Conservation (phyloP, 2,797 vertebrate genomes). For the Lemur catta region DNA sequence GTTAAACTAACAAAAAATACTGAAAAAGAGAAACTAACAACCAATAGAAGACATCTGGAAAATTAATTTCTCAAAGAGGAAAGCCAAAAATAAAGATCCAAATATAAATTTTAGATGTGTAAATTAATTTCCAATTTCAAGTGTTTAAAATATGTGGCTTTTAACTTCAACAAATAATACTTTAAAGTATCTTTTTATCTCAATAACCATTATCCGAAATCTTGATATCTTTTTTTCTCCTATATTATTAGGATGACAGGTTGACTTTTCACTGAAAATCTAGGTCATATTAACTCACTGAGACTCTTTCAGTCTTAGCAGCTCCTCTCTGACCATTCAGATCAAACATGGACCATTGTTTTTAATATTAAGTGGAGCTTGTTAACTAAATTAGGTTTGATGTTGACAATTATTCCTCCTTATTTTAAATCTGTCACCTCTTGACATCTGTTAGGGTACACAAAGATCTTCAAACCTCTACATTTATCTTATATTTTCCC, state of each 20-base stretch:
- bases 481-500: neutral
- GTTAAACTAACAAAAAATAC: neutral
- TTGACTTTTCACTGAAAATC: neutral
- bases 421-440: neutral
- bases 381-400: neutral
- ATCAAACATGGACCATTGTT: neutral
- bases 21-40: neutral
- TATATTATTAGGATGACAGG: neutral
- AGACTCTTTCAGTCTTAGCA: neutral
- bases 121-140: slow-evolving; percentile 25
- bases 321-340: neutral
- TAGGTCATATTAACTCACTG: neutral
- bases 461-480: neutral
- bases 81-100: neutral
- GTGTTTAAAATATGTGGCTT: neutral
- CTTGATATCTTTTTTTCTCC: neutral
- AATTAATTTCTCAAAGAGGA: slow-evolving; percentile 17
- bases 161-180: neutral
- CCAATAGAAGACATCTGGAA: neutral
- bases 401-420: neutral
- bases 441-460: neutral
- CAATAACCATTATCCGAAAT: neutral
- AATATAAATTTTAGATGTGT: neutral
- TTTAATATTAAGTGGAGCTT: neutral
- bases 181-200: neutral